Base-by-base conservation (phyloP, 2,888 invertebrate genomes). In the Limnephilus lunatus region DNA sequence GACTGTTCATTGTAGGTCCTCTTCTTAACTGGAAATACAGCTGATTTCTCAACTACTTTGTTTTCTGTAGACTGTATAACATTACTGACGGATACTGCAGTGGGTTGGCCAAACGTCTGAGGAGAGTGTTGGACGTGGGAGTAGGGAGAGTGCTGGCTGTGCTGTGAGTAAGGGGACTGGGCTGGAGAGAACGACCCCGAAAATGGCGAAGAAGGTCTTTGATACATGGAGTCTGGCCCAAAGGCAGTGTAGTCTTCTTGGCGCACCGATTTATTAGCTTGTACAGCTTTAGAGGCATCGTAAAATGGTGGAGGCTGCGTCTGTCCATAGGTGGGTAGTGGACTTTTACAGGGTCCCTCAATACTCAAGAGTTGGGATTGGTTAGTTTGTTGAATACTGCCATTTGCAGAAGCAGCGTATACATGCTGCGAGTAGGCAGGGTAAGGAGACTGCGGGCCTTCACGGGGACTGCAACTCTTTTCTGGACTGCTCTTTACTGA, bases 401-500 rank as follows among this genome's bases (percentile, higher is more conserved):
- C 83, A 85, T 90, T 85, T 30, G 87, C 95, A 2, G 95, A 95
- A 25, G 92, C 90, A 25, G 95, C 96, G 93, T 96, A 96, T 3
- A 96, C 96, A 93, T 96, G 96, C 94, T 95, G 96, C 9, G 95
- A 95, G 93, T 96, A 96, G 11, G 95, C 95, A 1, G 96, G 95
- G 94, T 95, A 96, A 3, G 96, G 96, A 0, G 96, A 96, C 81
- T 95, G 95, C 0, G 97, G 97, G 91, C 97, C 97, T 94, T 98
- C 97, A 86, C 98, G 97, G 0, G 98, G 98, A 94, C 98, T 98
- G 94, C 98, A 98, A 94, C 98, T 98, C 94, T 98, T 98, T 94
- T 98, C 98, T 0, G 98, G 98, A 94, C 98, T 98, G 94, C 98
- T 98, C 94, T 98, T 98, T 7, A 97, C 97, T 0, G 98, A 98